Evolutionary conservation across 2,113 vertebrate genomes (phyloP), one percentile per base, ranked within the genome.

Genomic region (Passerina amoena): DNA sequence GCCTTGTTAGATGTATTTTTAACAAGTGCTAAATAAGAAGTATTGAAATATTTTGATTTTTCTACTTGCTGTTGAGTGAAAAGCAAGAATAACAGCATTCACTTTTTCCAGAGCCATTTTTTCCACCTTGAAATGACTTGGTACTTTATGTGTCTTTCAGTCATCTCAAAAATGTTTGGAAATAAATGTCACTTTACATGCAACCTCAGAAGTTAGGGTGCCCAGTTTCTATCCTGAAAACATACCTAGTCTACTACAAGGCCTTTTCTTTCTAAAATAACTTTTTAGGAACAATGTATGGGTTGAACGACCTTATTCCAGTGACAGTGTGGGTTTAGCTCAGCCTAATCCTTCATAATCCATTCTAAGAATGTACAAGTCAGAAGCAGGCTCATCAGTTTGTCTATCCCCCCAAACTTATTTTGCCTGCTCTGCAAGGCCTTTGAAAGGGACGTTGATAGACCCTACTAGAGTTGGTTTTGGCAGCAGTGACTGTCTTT

Each of bases 171-270:
- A 89, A 4, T 8, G 4, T 31, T 9, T 20, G 1, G 7, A 71
- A 83, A 24, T 54, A 73, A 86, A 68, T 9, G 5, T 27, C 12
- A n/a, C 47, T 87, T 82, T 28, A 45, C 12, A 33, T 45, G 23
- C 3, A 3, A 15, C 38, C 8, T 82, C 3, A 1, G 33, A 89
- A 78, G 13, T 18, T 2, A 1, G 0, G 4, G 8, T 78, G 31
- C 70, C 38, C 25, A 12, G 11, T 75, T 59, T 76, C 23, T 66
- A 59, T 33, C 30, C 42, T 73, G 23, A 18, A 70, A 53, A 70
- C 12, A 9, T 53, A 35, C 28, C 24, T 80, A 37, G 5, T 30
- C 19, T 83, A 12, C 11, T 86, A 7, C 17, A 9, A 66, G 25
- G 12, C 12, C 20, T 69, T 76, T 83, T 72, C 6, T n/a, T 60